Conservation (phyloP, 2,888 invertebrate species). For the Mesoligia furuncula region DNA sequence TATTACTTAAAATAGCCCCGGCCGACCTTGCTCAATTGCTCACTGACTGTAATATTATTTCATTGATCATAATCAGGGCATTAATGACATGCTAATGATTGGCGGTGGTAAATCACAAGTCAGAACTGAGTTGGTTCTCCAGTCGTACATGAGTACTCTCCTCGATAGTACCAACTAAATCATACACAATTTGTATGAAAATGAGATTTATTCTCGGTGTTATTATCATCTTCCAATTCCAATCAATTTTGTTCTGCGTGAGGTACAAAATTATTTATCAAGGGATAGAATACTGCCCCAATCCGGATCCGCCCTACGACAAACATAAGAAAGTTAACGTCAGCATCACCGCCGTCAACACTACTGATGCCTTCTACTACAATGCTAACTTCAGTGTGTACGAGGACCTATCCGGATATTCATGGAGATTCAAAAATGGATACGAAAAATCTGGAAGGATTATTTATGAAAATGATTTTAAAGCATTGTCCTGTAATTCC, state of each 20-base stretch:
- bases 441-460: constrained; percentile 34
- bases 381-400: constrained; percentile 34
- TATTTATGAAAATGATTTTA: constrained; percentile 40
- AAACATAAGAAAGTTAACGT: constrained; percentile 20
- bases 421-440: constrained; percentile 40
- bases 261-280: constrained; percentile 37
- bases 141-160: neutral
- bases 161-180: neutral
- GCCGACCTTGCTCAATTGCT: neutral
- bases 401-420: constrained; percentile 31
- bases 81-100: constrained; percentile 28
- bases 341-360: constrained; percentile 15
- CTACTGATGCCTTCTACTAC: constrained; percentile 29
- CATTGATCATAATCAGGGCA: neutral
- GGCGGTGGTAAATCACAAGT: neutral
- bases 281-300: constrained; percentile 15
- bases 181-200: neutral
- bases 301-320: constrained; percentile 33
- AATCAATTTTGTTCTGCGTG: constrained; percentile 20
- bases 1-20: no score
- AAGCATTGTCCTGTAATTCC: constrained; percentile 22
- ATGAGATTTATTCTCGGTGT: constrained; percentile 22
- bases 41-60: constrained; percentile 31
- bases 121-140: neutral
- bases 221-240: constrained; percentile 16